Conservation (phyloP, 2,113 vertebrate species). For the Psilopsiagon aymara region DNA sequence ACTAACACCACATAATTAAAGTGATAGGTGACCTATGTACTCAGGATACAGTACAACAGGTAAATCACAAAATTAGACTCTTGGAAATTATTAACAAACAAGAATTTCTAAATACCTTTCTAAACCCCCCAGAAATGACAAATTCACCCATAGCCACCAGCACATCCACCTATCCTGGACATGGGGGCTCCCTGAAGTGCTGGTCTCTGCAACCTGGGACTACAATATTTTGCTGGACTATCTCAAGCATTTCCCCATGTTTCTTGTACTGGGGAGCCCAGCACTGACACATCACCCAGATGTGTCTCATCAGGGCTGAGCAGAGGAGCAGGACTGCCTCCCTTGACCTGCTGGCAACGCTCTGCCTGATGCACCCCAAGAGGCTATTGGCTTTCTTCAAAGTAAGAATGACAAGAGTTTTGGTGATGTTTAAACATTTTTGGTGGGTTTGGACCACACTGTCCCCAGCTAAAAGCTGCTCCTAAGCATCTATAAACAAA, state of each 20-base stretch:
- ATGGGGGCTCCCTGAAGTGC: rapidly evolving
- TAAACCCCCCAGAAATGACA: background rate
- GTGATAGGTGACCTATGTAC: background rate
- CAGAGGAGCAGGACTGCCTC: background rate
- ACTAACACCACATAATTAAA: background rate
- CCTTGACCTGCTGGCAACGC: background rate
- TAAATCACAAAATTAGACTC: background rate
- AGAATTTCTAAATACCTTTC: background rate
- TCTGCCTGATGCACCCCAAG: background rate
- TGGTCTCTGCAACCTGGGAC: background rate
- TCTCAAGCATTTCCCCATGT: background rate
- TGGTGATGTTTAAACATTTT: background rate
- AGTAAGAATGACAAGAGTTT: background rate
- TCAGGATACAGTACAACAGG: background rate
- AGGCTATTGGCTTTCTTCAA: background rate
- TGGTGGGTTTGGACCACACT: background rate
- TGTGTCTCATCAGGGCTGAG: background rate
- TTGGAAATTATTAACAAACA: background rate
- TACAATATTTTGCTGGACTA: background rate
- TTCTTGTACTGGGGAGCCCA: background rate
- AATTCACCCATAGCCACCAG: background rate
- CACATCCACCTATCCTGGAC: background rate
- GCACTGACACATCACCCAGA: background rate
- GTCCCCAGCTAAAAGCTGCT: background rate
- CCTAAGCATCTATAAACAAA: background rate